These are phyloP conservation scores for Luscinia megarhynchos DNA, from an alignment of 2,797 vertebrate species.

Conservation along the genomic window DNA sequence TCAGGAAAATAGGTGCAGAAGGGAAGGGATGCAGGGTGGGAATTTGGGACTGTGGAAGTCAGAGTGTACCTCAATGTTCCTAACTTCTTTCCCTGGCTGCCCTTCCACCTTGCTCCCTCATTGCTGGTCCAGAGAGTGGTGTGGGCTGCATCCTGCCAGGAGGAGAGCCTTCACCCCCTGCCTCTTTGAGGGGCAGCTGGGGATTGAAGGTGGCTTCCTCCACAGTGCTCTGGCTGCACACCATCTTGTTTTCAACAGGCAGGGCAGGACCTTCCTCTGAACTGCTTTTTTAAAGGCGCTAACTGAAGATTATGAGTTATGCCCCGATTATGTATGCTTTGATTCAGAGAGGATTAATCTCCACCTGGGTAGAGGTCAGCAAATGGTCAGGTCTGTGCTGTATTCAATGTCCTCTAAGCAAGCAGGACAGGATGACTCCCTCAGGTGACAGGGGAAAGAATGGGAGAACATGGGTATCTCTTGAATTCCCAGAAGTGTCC, in stretches of 20 bases:
- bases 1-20: background rate
- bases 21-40: background rate
- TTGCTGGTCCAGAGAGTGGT: rapidly evolving
- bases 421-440: background rate
- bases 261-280: background rate
- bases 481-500: background rate
- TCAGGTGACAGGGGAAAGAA: background rate
- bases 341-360: background rate
- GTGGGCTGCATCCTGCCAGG: background rate
- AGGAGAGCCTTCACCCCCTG: background rate
- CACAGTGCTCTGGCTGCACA: background rate
- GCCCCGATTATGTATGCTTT: background rate
- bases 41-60: background rate
- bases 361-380: background rate
- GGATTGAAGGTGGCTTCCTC: background rate
- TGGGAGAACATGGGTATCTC: background rate
- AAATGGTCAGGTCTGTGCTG: background rate
- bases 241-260: background rate
- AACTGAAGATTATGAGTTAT: background rate
- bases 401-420: background rate
- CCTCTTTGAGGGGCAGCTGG: background rate
- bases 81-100: background rate
- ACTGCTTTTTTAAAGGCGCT: background rate
- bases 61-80: background rate
- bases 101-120: background rate